Base-by-base conservation (phyloP, 2,113 vertebrate species). In the Sorex fumeus region DNA sequence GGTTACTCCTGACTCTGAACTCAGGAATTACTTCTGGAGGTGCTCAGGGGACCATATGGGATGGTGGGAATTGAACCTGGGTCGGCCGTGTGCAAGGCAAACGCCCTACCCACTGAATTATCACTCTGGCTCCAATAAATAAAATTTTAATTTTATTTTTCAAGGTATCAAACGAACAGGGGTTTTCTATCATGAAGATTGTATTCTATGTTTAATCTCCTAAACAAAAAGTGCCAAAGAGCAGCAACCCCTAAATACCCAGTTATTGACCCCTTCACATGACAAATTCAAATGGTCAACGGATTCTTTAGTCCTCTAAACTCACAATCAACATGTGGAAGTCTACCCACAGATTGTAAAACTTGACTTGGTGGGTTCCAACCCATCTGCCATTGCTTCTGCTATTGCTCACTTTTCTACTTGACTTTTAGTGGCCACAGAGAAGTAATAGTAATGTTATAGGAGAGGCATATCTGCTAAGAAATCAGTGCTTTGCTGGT, bases 81-180 rank as follows among this genome's bases (percentile, higher is more conserved):
- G 40, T 40, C 7, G 40, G 40, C 40, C 7, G 40, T 7, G 7
- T 40, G 40, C 40, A 40, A 40, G 40, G 40, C 40, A 40, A 40
- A 40, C 7, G 40, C 40, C 40, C 40, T 40, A 7, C 40, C 40
- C 40, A 40, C 40, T 40, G 40, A 4, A 40, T 7, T 40, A 40
- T 40, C 7, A 40, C 40, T 40, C 40, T 3, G 40, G 40, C 40
- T 11, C 11, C 16, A 53, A 53, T 53, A 53, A 53, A 53, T 53
- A 53, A 53, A 53, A 53, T 15, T 74, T 88, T 74, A 53, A 53
- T 15, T 74, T 88, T 74, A 72, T 82, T 78, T 32, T 74, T 81
- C 69, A 92, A 74, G 23, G 43, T 47, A 16, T 32, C 85, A 86
- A 93, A 64, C 57, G 34, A 6, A 47, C 34, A 21, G n/a, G 40